Conservation (phyloP, 2,797 vertebrate species). For the Columba guinea region DNA sequence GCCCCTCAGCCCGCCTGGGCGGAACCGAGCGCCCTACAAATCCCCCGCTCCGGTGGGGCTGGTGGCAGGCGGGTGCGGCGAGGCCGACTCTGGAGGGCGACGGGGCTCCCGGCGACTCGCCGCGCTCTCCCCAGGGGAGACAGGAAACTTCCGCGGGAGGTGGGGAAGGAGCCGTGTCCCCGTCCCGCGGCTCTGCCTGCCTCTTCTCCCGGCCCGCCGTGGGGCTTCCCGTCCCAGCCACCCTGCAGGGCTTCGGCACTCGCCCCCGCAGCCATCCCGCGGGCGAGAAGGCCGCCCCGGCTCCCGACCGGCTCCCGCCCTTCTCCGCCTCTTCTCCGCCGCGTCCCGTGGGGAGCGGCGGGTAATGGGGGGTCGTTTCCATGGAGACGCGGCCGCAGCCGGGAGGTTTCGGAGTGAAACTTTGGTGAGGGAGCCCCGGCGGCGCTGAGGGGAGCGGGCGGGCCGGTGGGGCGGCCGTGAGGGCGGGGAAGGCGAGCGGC, state of each 20-base stretch:
- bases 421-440: neutral
- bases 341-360: neutral
- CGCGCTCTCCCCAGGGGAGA: too few species aligned
- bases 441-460: neutral
- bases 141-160: neutral
- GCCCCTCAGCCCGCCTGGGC: neutral
- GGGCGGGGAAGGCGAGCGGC: neutral
- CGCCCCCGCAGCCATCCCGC: neutral
- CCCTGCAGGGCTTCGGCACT: too few species aligned
- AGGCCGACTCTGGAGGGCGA: fast-evolving
- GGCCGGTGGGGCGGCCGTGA: neutral
- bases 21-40: neutral
- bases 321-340: neutral
- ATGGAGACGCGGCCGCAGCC: neutral
- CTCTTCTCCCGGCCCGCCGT: neutral
- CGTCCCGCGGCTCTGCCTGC: neutral
- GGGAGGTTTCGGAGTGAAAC: neutral
- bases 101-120: neutral
- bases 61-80: fast-evolving
- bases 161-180: neutral
- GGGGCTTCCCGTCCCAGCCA: neutral
- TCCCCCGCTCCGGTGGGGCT: neutral
- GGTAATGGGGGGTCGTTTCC: neutral
- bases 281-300: neutral
- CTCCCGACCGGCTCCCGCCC: too few species aligned